Conservation (phyloP, 2,888 invertebrate genomes). For the Matsumyia berberina region DNA sequence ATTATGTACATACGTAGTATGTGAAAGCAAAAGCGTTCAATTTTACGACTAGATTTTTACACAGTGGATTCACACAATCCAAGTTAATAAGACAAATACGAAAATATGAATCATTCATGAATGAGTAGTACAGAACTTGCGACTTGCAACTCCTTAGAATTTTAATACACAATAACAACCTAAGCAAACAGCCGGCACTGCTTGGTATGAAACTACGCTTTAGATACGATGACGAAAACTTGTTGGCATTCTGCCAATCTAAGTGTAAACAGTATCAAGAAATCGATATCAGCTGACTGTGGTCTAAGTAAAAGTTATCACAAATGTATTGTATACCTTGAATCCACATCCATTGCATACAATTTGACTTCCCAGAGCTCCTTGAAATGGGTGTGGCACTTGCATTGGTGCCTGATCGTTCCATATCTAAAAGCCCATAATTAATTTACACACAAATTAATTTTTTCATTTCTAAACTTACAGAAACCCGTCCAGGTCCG, state of each 20-base stretch:
- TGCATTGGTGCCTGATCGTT: conserved; percentile 85
- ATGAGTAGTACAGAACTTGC: too few species aligned
- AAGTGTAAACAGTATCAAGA: not conserved
- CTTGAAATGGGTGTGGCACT: conserved; percentile 89
- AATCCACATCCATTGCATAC: conserved; percentile 90
- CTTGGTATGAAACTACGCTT: too few species aligned
- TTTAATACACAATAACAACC: too few species aligned
- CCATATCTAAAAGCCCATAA: conserved; percentile 80
- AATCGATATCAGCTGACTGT: conserved; percentile 1
- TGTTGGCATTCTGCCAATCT: not conserved
- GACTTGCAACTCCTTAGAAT: too few species aligned
- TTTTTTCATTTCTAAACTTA: conserved; percentile 56
- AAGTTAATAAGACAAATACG: too few species aligned
- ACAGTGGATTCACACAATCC: too few species aligned
- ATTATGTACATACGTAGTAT: too few species aligned
- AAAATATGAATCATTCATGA: too few species aligned
- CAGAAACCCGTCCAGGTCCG: conserved; percentile 84
- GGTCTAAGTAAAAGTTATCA: not conserved
- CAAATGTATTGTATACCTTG: conserved; percentile 86
- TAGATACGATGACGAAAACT: not conserved
- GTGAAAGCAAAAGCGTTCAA: too few species aligned
- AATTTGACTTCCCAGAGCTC: conserved; percentile 91
- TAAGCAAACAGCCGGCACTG: too few species aligned
- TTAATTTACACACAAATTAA: not conserved
- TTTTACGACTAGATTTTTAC: too few species aligned